These are phyloP conservation scores for Octomys mimax DNA, from an alignment of 2,797 vertebrate species.

Conservation along the genomic window DNA sequence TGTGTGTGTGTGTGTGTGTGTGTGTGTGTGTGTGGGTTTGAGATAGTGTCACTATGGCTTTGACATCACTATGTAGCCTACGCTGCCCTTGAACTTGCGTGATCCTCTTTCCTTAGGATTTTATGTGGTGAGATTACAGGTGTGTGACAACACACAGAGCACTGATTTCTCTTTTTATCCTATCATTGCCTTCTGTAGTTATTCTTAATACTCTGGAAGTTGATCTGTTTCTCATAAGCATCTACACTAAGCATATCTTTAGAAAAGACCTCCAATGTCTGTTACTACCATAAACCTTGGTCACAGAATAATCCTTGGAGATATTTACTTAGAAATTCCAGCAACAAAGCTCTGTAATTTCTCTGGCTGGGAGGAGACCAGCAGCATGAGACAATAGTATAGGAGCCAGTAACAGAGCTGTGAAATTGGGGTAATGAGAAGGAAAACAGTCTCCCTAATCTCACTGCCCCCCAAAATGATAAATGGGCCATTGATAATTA, in stretches of 20 bases:
- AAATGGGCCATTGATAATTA: slow-evolving; percentile 2
- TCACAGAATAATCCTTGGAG: not conserved
- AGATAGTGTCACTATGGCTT: not conserved
- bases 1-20: not conserved
- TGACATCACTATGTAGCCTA: not conserved
- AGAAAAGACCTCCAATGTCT: slow-evolving; percentile 10
- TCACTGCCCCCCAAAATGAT: not conserved
- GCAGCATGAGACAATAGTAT: slow-evolving; percentile 12
- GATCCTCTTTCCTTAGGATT: not conserved
- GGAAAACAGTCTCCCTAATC: not conserved
- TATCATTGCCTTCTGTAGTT: not conserved
- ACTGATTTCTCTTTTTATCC: slow-evolving; percentile 53
- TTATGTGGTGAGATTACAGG: not conserved
- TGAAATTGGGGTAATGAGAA: slow-evolving; percentile 5
- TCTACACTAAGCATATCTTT: slow-evolving; percentile 13
- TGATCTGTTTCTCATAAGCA: slow-evolving; percentile 50
- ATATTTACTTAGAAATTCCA: slow-evolving; percentile 5
- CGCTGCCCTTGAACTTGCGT: not conserved
- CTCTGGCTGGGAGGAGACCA: slow-evolving; percentile 37
- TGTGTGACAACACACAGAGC: not conserved
- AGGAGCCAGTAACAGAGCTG: not conserved
- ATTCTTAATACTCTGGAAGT: slow-evolving; percentile 27
- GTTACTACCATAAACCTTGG: slow-evolving; percentile 12
- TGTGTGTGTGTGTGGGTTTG: not conserved
- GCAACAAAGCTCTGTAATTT: not conserved